Evolutionary conservation across 2,888 invertebrate genomes (phyloP).

Genomic region (Rapana venosa): DNA sequence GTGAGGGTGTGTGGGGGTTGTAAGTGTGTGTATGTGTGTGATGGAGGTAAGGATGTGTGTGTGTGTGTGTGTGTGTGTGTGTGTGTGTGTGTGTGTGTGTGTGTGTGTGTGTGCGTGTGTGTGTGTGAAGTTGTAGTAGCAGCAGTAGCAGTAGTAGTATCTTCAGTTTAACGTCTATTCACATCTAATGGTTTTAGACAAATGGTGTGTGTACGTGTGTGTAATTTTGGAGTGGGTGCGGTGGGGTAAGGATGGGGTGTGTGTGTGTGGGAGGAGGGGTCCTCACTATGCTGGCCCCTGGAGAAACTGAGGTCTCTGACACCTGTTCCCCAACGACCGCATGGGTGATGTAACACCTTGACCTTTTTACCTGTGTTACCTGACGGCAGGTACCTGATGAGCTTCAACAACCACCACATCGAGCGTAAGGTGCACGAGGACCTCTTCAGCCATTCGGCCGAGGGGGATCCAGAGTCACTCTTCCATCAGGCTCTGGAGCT

Average conservation of each 20-base stretch:
- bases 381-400: slow-evolving; percentile 47
- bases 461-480: slow-evolving; percentile 46
- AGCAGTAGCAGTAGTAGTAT: neutral
- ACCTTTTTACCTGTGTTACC: too few species aligned
- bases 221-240: neutral
- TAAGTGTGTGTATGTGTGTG: slow-evolving; percentile 13
- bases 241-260: too few species aligned
- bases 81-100: neutral
- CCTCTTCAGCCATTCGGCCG: slow-evolving; percentile 41
- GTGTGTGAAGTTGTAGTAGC: neutral
- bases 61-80: slow-evolving; percentile 18
- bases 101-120: neutral
- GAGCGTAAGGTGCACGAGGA: slow-evolving; percentile 43
- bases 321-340: too few species aligned
- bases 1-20: neutral
- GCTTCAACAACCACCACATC: slow-evolving; percentile 38
- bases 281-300: too few species aligned
- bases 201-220: neutral
- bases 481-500: slow-evolving; percentile 49
- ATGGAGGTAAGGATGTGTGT: too few species aligned
- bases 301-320: too few species aligned
- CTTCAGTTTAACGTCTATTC: too few species aligned
- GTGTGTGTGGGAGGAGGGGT: neutral
- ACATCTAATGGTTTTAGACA: too few species aligned
- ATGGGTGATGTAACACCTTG: too few species aligned